Percentiles rank a stretch among this genome's conserved stretches.
Evolutionary conservation across 2,888 invertebrate species (phyloP).

Genomic region (Acleris literana): DNA sequence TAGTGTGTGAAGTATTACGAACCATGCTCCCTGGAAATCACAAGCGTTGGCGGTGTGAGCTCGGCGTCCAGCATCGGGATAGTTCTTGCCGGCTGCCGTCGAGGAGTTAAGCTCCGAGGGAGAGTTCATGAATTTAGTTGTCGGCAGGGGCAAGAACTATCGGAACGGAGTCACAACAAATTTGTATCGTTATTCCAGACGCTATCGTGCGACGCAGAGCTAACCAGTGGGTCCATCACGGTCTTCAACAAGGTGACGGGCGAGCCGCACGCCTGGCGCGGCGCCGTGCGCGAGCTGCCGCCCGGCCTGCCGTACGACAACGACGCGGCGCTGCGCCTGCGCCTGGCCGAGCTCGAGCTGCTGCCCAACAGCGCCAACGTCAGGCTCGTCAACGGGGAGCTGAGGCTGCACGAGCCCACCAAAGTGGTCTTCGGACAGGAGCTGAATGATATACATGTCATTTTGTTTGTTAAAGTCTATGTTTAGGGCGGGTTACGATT

Average conservation of each 20-base stretch:
- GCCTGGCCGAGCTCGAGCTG: slow-evolving; percentile 56
- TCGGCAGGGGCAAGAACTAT: too few species aligned
- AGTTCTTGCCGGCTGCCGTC: too few species aligned
- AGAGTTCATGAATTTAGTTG: too few species aligned
- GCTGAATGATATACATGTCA: slow-evolving; percentile 58
- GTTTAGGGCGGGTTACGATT: slow-evolving; percentile 15
- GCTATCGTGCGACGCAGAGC: slow-evolving; percentile 47
- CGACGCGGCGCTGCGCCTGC: slow-evolving; percentile 51
- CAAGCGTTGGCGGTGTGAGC: too few species aligned
- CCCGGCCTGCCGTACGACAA: slow-evolving; percentile 51
- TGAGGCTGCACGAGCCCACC: slow-evolving; percentile 50
- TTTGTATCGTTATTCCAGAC: slow-evolving; percentile 49
- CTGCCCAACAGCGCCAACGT: slow-evolving; percentile 65
- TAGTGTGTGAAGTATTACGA: too few species aligned
- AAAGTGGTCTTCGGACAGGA: slow-evolving; percentile 60
- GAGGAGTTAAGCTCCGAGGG: too few species aligned
- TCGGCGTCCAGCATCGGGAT: too few species aligned
- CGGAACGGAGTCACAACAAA: too few species aligned
- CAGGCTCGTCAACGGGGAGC: slow-evolving; percentile 52
- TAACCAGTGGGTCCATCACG: slow-evolving; percentile 56
- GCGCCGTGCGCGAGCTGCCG: slow-evolving; percentile 51
- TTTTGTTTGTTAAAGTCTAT: slow-evolving; percentile 53
- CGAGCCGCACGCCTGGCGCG: slow-evolving; percentile 62
- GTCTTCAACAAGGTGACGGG: slow-evolving; percentile 66
- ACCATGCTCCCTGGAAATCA: too few species aligned